Base-by-base conservation (phyloP, 2,888 invertebrate genomes). In the Cecidostiba fungosa region DNA sequence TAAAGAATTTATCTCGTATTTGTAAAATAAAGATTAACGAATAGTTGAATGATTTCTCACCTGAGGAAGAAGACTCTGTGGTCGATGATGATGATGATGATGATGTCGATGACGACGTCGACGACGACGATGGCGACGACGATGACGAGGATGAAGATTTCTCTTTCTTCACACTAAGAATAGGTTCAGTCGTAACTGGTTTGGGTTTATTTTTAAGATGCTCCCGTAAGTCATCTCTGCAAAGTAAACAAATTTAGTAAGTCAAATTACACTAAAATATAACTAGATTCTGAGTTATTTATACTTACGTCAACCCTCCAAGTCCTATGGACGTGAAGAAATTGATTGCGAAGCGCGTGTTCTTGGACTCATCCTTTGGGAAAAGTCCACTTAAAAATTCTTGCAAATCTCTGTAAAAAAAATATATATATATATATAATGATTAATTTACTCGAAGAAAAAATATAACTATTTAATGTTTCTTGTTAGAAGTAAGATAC, bases 281-380 rank as follows among this genome's bases (percentile, higher is more conserved):
- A 32, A 26, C 16, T 47, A 54, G 59, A 66, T 23, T 76, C 1
- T 1, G 59, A 66, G 50, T 36, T 59, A 29, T n/a, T 69, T 73
- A 39, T 76, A 92, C 95, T 94, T 93, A 95, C 94, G 99, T 99
- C 1, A 99, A 94, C 0, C 99, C 99, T 84, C 99, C 99, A 82
- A 99, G 95, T 89, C 99, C 93, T 59, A 92, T 93, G 0, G 92
- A 91, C 0, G 92, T 92, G 74, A 93, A 92, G 74, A 93, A 92
- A 62, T 93, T 93, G 77, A 99, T 99, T 0, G 99, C 97, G 94
- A 99, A 99, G 91, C 99, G 95, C 0, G 99, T 99, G 92, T 99
- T 98, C 92, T 98, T 96, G 0, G 99, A 99, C 94, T 99, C 98
- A 92, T 99, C 98, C 83, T 98, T 95, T 0, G 99, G 99, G 93